Base-by-base conservation (phyloP, 2,797 vertebrate species). In the Carcharodon carcharias region DNA sequence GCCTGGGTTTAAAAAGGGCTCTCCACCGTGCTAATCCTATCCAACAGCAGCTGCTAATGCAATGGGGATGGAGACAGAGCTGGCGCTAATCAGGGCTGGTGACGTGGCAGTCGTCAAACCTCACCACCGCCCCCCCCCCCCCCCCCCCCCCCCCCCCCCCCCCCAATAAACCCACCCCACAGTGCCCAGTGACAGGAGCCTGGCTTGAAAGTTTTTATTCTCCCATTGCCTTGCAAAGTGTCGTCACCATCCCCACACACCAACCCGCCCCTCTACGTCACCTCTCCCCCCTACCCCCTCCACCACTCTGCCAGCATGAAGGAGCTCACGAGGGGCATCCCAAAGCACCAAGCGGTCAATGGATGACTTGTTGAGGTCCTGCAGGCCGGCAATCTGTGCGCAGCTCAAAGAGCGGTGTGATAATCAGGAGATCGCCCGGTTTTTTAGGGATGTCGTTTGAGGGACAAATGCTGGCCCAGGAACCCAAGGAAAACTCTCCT, bases 141-240 rank as follows among this genome's bases (percentile, higher is more conserved):
- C 89, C 89, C 96, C 26, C 16, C 89, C 89, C 96, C 26, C 85
- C 26, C 58, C 45, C 54, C 85, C 26, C 58, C 45, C 54, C 16
- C 89, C 89, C 96, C 26, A 65, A 96, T 96, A 40, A 67, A 31
- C 96, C 56, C 26, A 8, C 9, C 26, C 85, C 23, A 23, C 21
- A 40, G 45, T 50, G 45, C 82, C 31, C 3, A 6, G 82, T 40
- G 16, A 45, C 82, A 85, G 16, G 21, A 23, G 18, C 18, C 45
- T 21, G 45, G 18, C 40, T 50, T 8, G 40, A 23, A 45, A 4
- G 3, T 40, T 18, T 23, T 23, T 87, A 12, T 50, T 85, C 45
- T 6, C 71, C 71, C 7, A 77, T 21, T 6, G 26, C 69, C 69
- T 71, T 50, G 45, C 65, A 67, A 16, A 67, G 35, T 8, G 28